Evolutionary conservation across 2,888 invertebrate genomes (phyloP), one percentile per base, ranked within the genome.

Genomic region (Amphipoea lucens): DNA sequence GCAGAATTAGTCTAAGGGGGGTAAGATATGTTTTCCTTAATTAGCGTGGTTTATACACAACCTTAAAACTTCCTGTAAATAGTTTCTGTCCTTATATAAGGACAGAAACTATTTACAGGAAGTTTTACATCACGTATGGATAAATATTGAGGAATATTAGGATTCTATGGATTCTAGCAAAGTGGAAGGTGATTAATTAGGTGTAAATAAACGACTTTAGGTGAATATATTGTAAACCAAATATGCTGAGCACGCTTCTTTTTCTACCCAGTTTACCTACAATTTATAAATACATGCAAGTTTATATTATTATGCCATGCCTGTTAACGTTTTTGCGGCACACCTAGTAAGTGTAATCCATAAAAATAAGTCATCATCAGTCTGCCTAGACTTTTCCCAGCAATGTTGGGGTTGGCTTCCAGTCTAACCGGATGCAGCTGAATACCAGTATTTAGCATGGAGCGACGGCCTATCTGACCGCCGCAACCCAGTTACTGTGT

Each of bases 21-120:
- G 45, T 79, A 60, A 70, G n/a, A 29, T 29, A 83, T 70, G 63
- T 81, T 70, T 54, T 60, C n/a, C 42, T 42, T 76, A 65, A 76
- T 86, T 86, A 79, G 62, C 17, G 9, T 12, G 6, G 57, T 51
- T 68, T 78, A n/a, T n/a, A n/a, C n/a, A n/a, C n/a, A n/a, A n/a
- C n/a, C n/a, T n/a, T n/a, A n/a, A n/a, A n/a, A n/a, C n/a, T n/a
- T n/a, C n/a, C n/a, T n/a, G n/a, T n/a, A n/a, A n/a, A n/a, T n/a
- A n/a, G n/a, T n/a, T n/a, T n/a, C n/a, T n/a, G n/a, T n/a, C n/a
- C n/a, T n/a, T n/a, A 74, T 48, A 42, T 76, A 78, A 14, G 82
- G 74, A 48, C n/a, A 0, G 6, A 60, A 76, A 62, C 23, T 68
- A 78, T 71, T 4, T 63, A 23, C 6, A 72, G 82, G 74, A 62